Conservation (phyloP, 2,113 vertebrate genomes). For the Sardina pilchardus region DNA sequence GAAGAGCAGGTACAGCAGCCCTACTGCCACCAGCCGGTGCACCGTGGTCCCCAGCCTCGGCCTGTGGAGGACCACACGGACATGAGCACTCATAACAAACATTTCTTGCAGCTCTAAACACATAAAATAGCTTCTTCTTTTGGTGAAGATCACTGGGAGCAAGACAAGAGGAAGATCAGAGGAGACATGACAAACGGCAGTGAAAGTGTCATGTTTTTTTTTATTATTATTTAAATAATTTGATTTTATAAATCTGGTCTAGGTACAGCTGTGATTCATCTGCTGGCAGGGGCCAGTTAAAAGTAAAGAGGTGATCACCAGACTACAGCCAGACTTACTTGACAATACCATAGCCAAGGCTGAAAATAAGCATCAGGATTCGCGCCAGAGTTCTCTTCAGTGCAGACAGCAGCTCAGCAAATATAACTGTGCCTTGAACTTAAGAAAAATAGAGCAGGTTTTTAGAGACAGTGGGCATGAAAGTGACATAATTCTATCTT, state of each 20-base stretch:
- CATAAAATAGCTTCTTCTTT: not conserved
- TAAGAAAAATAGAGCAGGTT: constrained; percentile 21
- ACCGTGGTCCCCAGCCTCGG: constrained; percentile 90
- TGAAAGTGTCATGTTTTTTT: not conserved
- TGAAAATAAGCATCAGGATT: constrained; percentile 92
- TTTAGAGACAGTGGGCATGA: not conserved
- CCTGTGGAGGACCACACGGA: constrained; percentile 59
- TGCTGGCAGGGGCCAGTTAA: not conserved
- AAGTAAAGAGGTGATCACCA: not conserved
- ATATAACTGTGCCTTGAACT: constrained; percentile 88
- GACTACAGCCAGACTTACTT: constrained; percentile 75
- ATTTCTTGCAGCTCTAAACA: not conserved
- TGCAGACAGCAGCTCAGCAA: constrained; percentile 91
- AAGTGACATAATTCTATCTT: not conserved
- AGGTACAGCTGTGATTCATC: not conserved
- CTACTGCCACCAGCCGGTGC: constrained; percentile 87
- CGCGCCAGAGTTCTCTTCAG: constrained; percentile 90
- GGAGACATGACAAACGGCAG: not conserved
- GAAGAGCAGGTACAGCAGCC: constrained; percentile 89
- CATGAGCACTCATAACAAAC: not conserved
- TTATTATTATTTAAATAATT: no score
- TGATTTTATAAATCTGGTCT: no score
- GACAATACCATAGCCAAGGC: constrained; percentile 93
- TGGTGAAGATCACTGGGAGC: not conserved
- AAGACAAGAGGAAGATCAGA: not conserved